phyloP scores from a whole-genome alignment of 2,888 invertebrate genomes.

The Crocallis elinguaria region DNA sequence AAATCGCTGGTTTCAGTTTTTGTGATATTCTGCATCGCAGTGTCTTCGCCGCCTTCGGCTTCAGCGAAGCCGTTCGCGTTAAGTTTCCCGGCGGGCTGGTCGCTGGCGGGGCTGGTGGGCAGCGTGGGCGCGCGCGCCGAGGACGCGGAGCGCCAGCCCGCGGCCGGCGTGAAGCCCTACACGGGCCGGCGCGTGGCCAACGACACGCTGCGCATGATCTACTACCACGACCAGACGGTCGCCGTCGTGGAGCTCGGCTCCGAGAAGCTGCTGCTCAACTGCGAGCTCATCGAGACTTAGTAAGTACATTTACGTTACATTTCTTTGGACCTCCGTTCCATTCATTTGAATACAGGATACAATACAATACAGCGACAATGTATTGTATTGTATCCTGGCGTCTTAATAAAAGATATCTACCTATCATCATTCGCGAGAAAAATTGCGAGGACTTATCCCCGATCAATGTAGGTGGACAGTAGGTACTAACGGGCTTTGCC shows the following conservation, averaged over 20 bases:
- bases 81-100: conserved; percentile 79
- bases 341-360: neutral
- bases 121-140: conserved; percentile 67
- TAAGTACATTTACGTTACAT: conserved; percentile 75
- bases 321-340: neutral
- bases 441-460: neutral
- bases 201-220: conserved; percentile 90
- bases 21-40: conserved; percentile 74
- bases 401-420: too few species aligned
- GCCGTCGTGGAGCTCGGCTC: conserved; percentile 92
- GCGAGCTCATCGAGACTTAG: conserved; percentile 94
- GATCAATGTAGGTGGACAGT: neutral
- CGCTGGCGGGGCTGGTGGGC: conserved; percentile 75
- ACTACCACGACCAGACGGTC: conserved; percentile 92
- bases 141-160: conserved; percentile 59
- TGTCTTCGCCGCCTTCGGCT: conserved; percentile 74
- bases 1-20: conserved; percentile 73
- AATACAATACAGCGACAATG: too few species aligned
- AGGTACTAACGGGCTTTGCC: too few species aligned
- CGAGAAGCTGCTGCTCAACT: conserved; percentile 88
- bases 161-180: conserved; percentile 83
- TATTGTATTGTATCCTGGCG: too few species aligned
- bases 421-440: neutral
- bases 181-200: conserved; percentile 87
- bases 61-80: conserved; percentile 79